Conservation (phyloP, 2,113 vertebrate species). For the Nicator chloris region DNA sequence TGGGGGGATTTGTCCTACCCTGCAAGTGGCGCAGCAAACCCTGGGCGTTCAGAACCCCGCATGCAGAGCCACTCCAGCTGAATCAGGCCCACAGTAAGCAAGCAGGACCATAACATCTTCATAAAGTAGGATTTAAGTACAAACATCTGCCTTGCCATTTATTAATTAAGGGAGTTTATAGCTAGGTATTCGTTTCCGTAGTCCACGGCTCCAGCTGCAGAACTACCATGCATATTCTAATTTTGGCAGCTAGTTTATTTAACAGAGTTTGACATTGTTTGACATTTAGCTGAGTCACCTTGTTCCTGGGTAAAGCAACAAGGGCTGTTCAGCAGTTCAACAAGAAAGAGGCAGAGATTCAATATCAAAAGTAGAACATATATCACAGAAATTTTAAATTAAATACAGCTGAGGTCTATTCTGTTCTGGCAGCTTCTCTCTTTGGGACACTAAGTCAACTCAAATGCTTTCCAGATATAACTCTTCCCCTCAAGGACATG, state of each 20-base stretch:
- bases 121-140: slow-evolving; percentile 14
- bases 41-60: background rate
- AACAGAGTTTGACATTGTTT: slow-evolving; percentile 42
- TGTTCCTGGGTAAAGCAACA: slow-evolving; percentile 31
- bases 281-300: slow-evolving; percentile 50
- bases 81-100: background rate
- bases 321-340: slow-evolving; percentile 24
- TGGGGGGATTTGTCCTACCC: too few relatives aligned
- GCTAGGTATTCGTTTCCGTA: slow-evolving; percentile 1
- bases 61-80: background rate
- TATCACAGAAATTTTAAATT: slow-evolving; percentile 32
- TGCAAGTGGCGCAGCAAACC: background rate
- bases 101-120: background rate
- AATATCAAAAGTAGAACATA: background rate
- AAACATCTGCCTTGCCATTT: slow-evolving; percentile 36
- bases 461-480: slow-evolving; percentile 27
- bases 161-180: slow-evolving; percentile 28
- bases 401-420: slow-evolving; percentile 8
- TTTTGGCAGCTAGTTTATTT: slow-evolving; percentile 50
- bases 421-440: background rate
- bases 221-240: slow-evolving; percentile 21
- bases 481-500: background rate
- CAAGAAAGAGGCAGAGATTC: background rate
- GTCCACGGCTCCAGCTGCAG: background rate
- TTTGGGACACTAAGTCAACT: slow-evolving; percentile 9